Evolutionary conservation across 2,888 invertebrate species (phyloP), one percentile per base, ranked within the genome.

Genomic region (Perdita meconis): DNA sequence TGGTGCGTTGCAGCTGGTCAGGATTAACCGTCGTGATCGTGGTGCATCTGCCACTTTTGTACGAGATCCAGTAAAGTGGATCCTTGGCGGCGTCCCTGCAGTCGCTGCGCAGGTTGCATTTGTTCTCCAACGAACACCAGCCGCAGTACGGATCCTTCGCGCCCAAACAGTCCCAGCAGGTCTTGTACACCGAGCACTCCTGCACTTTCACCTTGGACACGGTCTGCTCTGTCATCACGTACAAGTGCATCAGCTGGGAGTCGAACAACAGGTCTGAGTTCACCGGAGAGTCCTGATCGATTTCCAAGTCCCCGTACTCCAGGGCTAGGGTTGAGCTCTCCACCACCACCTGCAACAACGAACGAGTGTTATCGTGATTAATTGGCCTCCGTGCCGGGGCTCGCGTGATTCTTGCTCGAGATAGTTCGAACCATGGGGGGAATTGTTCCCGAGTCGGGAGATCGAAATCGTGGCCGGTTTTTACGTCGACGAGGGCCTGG

Each of bases 71-170:
- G 91, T 98, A 97, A 56, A 98, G 93, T 1, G 97, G 97, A 93
- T 98, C 97, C 92, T 97, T 96, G 51, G 97, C 97, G 83, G 97
- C 97, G 89, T 97, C 97, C 90, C 97, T 96, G 92, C 99, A 99
- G 90, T 97, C 97, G 65, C 97, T 97, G 81, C 97, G 95, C 73
- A 98, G 94, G 88, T 97, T 98, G 93, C 99, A 99, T 94, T 97
- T 98, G 93, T 98, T 98, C 93, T 98, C 98, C 85, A 98, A 93
- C 42, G 98, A 97, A 94, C 98, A 98, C 98, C 98, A 98, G 78
- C 98, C 98, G 93, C 98, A 99, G 92, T 98, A 98, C 0, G 98
- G 98, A 94, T 98, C 98, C 92, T 97, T 97, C 81, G 97, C 98
- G 88, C 97, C 97, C 82, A 98, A 95, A 93, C 98, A 98, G 89